Evolutionary conservation across 1,140 invertebrate species (phyloP), one percentile per base, ranked within the genome.

Genomic region (Apis dorsata): DNA sequence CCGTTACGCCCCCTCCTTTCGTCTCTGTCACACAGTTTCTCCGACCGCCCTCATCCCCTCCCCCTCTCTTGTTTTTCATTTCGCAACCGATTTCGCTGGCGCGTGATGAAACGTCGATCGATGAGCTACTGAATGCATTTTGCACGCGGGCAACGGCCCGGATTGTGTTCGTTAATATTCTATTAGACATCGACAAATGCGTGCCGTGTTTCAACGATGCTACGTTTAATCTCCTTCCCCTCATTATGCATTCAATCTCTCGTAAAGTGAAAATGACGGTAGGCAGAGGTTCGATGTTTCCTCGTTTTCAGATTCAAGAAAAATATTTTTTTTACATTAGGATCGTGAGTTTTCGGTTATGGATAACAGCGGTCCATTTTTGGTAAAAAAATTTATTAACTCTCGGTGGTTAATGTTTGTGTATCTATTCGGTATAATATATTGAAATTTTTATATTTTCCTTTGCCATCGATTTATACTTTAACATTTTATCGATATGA

Each of bases 181-280:
- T 77, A 82, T 82, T 82, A 82, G 80, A 73, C 89, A 76, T 87
- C 70, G 90, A 90, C 90, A 91, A 91, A 91, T 90, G 89, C 89
- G 88, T 34, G 4, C 10, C 73, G 70, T 70, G 74, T 82, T 82
- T 82, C 73, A 70, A 82, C 90, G 89, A 92, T 88, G 85, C 85
- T 89, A 75, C 88, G 89, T 90, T 92, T 92, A 92, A 92, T 91
- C 90, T 91, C 80, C 79, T 86, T 75, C 68, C 68, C 77, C 72
- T 69, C 74, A 49, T 80, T 77, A 69, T 55, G 49, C 65, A 72
- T 81, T 66, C 65, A 75, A 88, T 86, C 85, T 84, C 85, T 81
- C 83, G 81, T 79, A 71, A 84, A 83, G 86, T 81, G 84, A 87
- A 88, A 89, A 86, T 69, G 65, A 77, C 80, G 65, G 2, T 8